Percentiles rank a stretch among this genome's conserved stretches.
Conservation (phyloP, 2,113 vertebrate species). For the Procavia capensis region DNA sequence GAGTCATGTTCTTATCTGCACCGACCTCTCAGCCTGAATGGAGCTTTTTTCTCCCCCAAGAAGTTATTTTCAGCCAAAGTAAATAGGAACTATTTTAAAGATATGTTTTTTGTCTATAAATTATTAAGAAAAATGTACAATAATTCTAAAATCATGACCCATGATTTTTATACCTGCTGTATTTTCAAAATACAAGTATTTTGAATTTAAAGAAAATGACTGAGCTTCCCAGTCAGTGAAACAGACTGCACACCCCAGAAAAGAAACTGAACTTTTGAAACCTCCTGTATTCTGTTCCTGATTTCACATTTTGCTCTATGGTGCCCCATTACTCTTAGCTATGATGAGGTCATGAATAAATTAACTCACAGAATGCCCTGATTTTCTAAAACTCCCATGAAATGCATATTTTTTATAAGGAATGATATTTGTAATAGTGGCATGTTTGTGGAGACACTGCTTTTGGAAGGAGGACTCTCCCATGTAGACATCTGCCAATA, state of each 20-base stretch:
- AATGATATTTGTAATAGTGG: not conserved
- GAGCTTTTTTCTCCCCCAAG: not conserved
- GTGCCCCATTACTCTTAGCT: not conserved
- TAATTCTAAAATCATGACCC: not conserved
- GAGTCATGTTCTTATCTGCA: constrained; percentile 31
- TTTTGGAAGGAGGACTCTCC: not conserved
- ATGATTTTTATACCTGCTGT: not conserved
- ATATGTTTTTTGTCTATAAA: constrained; percentile 34
- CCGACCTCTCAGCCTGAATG: constrained; percentile 20
- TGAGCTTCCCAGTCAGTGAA: not conserved
- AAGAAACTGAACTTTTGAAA: constrained; percentile 43
- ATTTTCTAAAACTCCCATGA: not conserved
- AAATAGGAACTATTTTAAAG: constrained; percentile 11
- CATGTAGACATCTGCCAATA: not conserved
- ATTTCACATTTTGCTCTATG: not conserved
- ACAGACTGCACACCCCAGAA: not conserved
- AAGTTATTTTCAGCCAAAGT: constrained; percentile 54
- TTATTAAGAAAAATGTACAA: not conserved
- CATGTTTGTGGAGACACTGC: not conserved
- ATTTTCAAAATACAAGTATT: not conserved
- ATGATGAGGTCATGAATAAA: not conserved
- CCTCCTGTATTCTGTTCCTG: not conserved
- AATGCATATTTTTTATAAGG: not conserved
- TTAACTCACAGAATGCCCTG: not conserved
- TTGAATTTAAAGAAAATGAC: constrained; percentile 26